Evolutionary conservation across 2,888 invertebrate species (phyloP).

Genomic region (Apantesis nais): DNA sequence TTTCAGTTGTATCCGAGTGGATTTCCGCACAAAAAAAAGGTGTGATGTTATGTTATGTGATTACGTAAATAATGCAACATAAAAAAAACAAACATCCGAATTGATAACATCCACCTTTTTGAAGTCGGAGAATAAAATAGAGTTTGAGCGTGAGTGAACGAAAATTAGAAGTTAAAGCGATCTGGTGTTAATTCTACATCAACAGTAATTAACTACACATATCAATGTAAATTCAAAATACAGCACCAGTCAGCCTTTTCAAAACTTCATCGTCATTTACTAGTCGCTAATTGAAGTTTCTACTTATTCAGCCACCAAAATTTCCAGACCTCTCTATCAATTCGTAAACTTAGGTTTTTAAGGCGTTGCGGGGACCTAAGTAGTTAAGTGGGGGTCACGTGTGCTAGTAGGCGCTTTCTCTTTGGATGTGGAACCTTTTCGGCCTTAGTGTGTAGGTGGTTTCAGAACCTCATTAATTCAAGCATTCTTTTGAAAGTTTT

Average conservation of each 20-base stretch:
- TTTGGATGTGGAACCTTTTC: constrained; percentile 40
- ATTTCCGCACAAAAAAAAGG: no score
- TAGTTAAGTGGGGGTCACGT: constrained; percentile 27
- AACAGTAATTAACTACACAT: constrained; percentile 1
- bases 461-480: constrained; percentile 65
- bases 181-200: not conserved
- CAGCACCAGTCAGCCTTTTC: constrained; percentile 4
- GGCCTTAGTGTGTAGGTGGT: constrained; percentile 53
- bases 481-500: constrained; percentile 60
- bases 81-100: no score
- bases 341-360: constrained; percentile 23
- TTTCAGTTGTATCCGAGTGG: no score
- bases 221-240: not conserved
- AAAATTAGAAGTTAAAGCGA: not conserved
- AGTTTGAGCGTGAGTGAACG: not conserved
- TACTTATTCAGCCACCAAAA: constrained; percentile 33
- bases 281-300: constrained; percentile 41
- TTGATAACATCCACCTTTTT: no score
- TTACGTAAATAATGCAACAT: no score
- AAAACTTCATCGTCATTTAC: constrained; percentile 3
- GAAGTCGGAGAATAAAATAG: no score
- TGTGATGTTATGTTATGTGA: no score
- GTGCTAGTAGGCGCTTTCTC: constrained; percentile 33
- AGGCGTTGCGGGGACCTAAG: constrained; percentile 30
- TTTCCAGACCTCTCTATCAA: constrained; percentile 31